phyloP scores from a whole-genome alignment of 2,113 vertebrate species.

The Fregata magnificens region DNA sequence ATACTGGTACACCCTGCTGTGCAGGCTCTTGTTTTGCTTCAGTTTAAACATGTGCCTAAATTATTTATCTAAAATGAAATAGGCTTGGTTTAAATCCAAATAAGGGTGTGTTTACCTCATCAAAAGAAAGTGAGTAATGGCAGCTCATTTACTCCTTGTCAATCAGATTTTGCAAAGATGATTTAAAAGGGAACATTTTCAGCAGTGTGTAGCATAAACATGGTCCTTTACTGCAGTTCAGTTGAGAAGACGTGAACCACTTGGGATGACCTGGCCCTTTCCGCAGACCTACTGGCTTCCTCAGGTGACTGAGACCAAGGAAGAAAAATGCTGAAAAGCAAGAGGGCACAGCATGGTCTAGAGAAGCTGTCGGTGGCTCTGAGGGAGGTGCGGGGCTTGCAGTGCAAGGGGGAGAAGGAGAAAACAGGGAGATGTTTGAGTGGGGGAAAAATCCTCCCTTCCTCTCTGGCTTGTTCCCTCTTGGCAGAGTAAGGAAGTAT shows the following conservation, averaged over 20 bases:
- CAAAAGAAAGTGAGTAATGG: neutral
- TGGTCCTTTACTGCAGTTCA: neutral
- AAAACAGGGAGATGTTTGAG: neutral
- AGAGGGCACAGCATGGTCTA: neutral
- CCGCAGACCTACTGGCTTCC: neutral
- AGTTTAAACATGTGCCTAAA: neutral
- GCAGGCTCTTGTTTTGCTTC: neutral
- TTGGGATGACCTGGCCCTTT: neutral
- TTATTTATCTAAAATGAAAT: neutral
- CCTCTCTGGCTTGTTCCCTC: neutral
- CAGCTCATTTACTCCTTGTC: neutral
- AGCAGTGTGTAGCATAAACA: neutral
- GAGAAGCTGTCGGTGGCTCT: neutral
- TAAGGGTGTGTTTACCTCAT: neutral
- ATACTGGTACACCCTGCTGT: neutral
- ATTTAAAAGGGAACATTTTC: neutral
- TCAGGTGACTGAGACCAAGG: neutral
- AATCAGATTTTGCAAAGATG: neutral
- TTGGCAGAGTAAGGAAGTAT: neutral
- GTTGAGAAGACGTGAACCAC: neutral
- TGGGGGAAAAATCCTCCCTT: neutral
- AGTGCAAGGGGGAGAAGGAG: neutral
- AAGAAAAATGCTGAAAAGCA: neutral
- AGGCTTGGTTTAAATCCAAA: neutral
- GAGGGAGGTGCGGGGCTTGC: neutral